These are phyloP conservation scores for Drosophila mercatorum DNA, from an alignment of 2,888 invertebrate genomes.

Conservation along the genomic window DNA sequence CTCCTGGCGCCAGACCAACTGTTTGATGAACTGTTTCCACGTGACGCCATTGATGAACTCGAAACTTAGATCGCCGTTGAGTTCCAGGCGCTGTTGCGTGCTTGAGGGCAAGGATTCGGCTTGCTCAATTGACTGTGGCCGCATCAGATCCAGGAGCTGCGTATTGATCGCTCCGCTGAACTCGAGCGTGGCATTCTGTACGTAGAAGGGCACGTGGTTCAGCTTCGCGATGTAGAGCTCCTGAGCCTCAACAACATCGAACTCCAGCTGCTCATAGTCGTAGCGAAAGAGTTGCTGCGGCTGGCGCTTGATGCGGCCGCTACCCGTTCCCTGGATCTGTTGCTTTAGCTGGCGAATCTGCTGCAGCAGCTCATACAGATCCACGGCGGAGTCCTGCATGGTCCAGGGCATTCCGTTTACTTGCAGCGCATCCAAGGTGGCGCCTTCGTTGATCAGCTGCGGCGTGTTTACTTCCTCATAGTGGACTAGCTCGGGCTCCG, in stretches of 20 bases:
- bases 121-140: constrained; percentile 19
- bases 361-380: constrained; percentile 69
- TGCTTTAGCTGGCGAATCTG: constrained; percentile 66
- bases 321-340: constrained; percentile 33
- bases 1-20: constrained; percentile 85
- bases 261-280: constrained; percentile 67
- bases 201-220: constrained; percentile 77
- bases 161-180: constrained; percentile 74
- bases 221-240: constrained; percentile 77
- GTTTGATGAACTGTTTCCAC: constrained; percentile 84
- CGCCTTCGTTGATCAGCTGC: constrained; percentile 67
- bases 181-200: constrained; percentile 70
- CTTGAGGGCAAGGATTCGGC: constrained; percentile 46
- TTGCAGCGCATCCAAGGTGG: constrained; percentile 62
- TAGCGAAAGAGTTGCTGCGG: constrained; percentile 44
- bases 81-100: constrained; percentile 34
- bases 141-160: constrained; percentile 61
- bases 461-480: constrained; percentile 55
- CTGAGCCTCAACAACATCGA: constrained; percentile 72
- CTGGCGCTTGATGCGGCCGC: constrained; percentile 55
- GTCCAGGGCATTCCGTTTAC: constrained; percentile 79
- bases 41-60: constrained; percentile 85
- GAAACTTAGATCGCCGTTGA: constrained; percentile 76
- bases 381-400: constrained; percentile 62
- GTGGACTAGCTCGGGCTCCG: background rate